Evolutionary conservation across 2,888 invertebrate genomes (phyloP).

Genomic region (Tetropium fuscum): DNA sequence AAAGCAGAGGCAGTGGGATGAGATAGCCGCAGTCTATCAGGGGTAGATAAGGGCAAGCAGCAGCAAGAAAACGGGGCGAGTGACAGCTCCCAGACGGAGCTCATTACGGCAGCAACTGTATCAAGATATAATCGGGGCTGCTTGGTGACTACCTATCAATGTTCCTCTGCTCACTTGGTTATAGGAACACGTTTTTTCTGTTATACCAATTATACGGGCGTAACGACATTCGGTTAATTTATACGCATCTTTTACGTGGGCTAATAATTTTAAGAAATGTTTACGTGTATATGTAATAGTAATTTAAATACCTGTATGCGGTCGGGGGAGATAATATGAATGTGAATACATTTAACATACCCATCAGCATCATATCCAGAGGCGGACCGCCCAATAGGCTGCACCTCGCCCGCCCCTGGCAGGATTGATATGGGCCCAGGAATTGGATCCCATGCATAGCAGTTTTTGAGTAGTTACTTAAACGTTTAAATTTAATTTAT

Average conservation of each 20-base stretch:
- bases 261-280: background rate
- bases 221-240: conserved; percentile 16
- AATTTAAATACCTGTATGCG: too few relatives aligned
- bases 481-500: too few relatives aligned
- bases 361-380: too few relatives aligned
- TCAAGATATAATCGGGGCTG: conserved; percentile 50
- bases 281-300: too few relatives aligned
- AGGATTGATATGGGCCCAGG: too few relatives aligned
- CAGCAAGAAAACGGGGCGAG: conserved; percentile 38
- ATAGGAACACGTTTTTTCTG: conserved; percentile 26
- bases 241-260: conserved; percentile 1
- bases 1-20: conserved; percentile 48
- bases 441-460: too few relatives aligned
- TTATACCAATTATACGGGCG: conserved; percentile 20
- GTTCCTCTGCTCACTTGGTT: conserved; percentile 29
- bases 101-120: conserved; percentile 56
- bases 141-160: conserved; percentile 44
- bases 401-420: too few relatives aligned
- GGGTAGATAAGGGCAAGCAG: conserved; percentile 45
- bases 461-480: too few relatives aligned
- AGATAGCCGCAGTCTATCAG: conserved; percentile 48
- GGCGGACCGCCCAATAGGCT: too few relatives aligned
- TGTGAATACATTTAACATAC: too few relatives aligned
- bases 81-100: conserved; percentile 59
- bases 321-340: too few relatives aligned